Percentiles rank a stretch among this genome's conserved stretches.
phyloP scores from a whole-genome alignment of 2,888 invertebrate genomes.

The Germaria angustata region DNA sequence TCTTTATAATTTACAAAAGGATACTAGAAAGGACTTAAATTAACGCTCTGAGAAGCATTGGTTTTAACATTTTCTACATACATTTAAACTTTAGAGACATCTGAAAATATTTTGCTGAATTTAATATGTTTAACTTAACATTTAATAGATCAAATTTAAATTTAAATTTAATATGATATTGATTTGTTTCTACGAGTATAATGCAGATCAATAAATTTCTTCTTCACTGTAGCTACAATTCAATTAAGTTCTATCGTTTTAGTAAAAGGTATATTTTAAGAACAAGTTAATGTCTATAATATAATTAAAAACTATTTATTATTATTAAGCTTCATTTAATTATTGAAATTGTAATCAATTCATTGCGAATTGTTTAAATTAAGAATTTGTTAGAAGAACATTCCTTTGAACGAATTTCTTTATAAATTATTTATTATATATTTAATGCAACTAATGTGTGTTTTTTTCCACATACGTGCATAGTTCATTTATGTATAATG shows the following conservation, averaged over 20 bases:
- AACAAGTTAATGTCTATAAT: background rate
- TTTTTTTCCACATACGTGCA: too few species aligned
- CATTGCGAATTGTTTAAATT: background rate
- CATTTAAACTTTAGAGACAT: too few species aligned
- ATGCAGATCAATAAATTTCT: background rate
- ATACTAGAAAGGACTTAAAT: too few species aligned
- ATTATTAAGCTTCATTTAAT: background rate
- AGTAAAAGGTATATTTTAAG: background rate
- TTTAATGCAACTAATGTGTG: background rate
- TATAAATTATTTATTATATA: background rate
- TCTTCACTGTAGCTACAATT: background rate
- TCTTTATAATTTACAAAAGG: too few species aligned
- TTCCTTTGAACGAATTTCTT: background rate
- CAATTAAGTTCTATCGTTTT: background rate
- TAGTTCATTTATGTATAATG: background rate
- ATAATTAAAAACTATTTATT: background rate
- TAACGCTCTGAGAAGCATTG: too few species aligned
- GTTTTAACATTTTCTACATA: too few species aligned
- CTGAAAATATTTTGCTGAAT: too few species aligned
- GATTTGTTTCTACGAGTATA: background rate
- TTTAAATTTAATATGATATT: background rate
- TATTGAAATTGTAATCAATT: conserved; percentile 4
- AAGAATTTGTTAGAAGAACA: background rate
- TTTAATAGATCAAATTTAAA: background rate
- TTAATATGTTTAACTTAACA: too few species aligned